Evolutionary conservation across 2,113 vertebrate species (phyloP).

Genomic region (Aphyosemion australe): DNA sequence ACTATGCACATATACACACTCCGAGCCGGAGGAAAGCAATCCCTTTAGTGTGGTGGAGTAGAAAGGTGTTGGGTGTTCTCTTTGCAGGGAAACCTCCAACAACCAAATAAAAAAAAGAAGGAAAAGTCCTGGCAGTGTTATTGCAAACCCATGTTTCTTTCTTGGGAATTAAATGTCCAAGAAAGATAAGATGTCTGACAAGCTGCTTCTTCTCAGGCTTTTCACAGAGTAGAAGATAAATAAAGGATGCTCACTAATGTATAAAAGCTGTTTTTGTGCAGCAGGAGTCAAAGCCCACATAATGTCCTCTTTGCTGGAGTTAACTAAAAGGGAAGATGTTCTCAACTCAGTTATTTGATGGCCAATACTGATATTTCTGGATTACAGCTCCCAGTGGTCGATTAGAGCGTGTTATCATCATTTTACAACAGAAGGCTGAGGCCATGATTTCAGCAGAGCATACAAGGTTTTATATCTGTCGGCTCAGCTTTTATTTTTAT

Average conservation of each 20-base stretch:
- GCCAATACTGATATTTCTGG: slow-evolving; percentile 15
- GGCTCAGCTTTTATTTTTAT: slow-evolving; percentile 55
- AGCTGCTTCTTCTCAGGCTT: not conserved
- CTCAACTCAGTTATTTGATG: slow-evolving; percentile 15
- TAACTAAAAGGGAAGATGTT: not conserved
- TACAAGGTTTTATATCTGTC: slow-evolving; percentile 43
- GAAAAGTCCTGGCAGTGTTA: slow-evolving; percentile 9
- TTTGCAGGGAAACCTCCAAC: not conserved
- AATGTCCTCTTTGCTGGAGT: not conserved
- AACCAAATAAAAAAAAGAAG: not conserved
- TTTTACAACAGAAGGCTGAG: slow-evolving; percentile 44
- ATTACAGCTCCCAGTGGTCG: slow-evolving; percentile 15
- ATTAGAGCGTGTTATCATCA: slow-evolving; percentile 37
- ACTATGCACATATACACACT: slow-evolving; percentile 4
- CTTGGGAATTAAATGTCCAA: slow-evolving; percentile 7
- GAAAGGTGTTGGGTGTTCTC: slow-evolving; percentile 40
- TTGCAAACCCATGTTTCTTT: slow-evolving; percentile 59
- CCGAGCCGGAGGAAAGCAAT: slow-evolving; percentile 17
- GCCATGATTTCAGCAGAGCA: slow-evolving; percentile 33
- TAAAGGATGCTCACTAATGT: not conserved
- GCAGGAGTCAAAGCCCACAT: slow-evolving; percentile 1
- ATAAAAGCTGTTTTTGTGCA: slow-evolving; percentile 6
- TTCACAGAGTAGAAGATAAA: not conserved
- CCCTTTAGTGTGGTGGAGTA: slow-evolving; percentile 48
- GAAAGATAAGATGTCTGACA: slow-evolving; percentile 6